Conservation (phyloP, 2,888 invertebrate species). For the Dorcus parallelipipedus region DNA sequence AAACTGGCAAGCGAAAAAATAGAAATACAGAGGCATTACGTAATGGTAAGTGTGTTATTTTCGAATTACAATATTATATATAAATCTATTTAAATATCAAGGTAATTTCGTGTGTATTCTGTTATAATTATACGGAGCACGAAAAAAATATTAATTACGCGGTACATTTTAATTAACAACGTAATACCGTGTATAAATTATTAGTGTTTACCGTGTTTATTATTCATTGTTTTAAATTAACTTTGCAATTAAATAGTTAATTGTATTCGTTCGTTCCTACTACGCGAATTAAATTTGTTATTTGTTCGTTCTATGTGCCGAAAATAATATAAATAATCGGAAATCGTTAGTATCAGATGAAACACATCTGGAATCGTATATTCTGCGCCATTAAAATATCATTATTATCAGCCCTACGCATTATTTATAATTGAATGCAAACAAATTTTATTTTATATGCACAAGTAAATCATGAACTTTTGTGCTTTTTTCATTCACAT, state of each 20-base stretch:
- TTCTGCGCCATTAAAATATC: slow-evolving; percentile 1
- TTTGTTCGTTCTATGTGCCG: not conserved
- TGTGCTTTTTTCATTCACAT: not conserved
- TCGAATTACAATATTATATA: not conserved
- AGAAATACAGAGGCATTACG: slow-evolving; percentile 98
- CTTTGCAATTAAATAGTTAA: slow-evolving; percentile 1
- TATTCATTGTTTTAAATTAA: slow-evolving; percentile 1
- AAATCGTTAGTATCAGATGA: not conserved
- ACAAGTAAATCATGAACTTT: not conserved
- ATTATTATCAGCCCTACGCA: not conserved
- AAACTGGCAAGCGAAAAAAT: slow-evolving; percentile 97
- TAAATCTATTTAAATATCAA: not conserved
- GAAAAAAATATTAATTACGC: slow-evolving; percentile 1
- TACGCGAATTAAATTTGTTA: not conserved
- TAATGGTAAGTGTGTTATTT: slow-evolving; percentile 76
- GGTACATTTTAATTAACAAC: not conserved
- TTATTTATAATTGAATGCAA: slow-evolving; percentile 2
- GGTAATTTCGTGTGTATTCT: not conserved
- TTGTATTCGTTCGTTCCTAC: not conserved
- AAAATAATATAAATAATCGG: slow-evolving; percentile 1
- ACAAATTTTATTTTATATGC: not conserved
- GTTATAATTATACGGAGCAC: not conserved
- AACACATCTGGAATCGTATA: not conserved
- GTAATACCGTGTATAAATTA: not conserved
- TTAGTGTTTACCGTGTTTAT: not conserved